Evolutionary conservation across 2,797 vertebrate genomes (phyloP), one percentile per base, ranked within the genome.

Genomic region (Chiropotes sagulatus): DNA sequence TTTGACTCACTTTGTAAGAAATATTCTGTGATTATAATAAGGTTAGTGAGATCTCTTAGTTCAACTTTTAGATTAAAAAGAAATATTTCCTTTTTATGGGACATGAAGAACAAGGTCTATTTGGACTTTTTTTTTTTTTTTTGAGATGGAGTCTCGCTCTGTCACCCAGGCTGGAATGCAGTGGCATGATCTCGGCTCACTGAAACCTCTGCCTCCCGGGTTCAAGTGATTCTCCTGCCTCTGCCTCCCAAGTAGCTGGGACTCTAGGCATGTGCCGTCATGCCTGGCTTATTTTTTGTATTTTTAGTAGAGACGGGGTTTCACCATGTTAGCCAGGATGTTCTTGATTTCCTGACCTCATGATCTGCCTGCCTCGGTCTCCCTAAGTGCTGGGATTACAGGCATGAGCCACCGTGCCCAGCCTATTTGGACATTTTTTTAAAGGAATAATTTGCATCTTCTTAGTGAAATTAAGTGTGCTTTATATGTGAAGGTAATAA

Each of bases 361-460:
- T 22, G n/a, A 22, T 72, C 20, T 4, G 2, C 67, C 36, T 10
- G 11, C n/a, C 36, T 72, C 4, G 11, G 67, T 20, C 20, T 72
- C 67, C 67, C 36, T 22, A 72, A 72, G 20, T 72, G 9, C n/a
- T 72, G 20, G n/a, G 19, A 39, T 39, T 72, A 72, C 67, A 72
- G 67, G 20, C 2, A 2, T 72, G n/a, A 72, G n/a, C 67, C 20
- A 72, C 20, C 0, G 2, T 2, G 1, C 67, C n/a, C 10, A 19
- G 19, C 19, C 67, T 78, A 85, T 95, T 88, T 36, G 82, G 52
- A 46, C 9, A 24, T 58, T 36, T 13, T 41, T 82, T 58, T 79
- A 46, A 92, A 79, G 76, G 11, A 33, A 26, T 61, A 57, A 8
- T 39, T 73, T 64, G 3, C 14, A 19, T 83, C 96, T 98, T 88